phyloP scores from a whole-genome alignment of 1,140 invertebrate genomes.

The Philopotamus ludificatus region DNA sequence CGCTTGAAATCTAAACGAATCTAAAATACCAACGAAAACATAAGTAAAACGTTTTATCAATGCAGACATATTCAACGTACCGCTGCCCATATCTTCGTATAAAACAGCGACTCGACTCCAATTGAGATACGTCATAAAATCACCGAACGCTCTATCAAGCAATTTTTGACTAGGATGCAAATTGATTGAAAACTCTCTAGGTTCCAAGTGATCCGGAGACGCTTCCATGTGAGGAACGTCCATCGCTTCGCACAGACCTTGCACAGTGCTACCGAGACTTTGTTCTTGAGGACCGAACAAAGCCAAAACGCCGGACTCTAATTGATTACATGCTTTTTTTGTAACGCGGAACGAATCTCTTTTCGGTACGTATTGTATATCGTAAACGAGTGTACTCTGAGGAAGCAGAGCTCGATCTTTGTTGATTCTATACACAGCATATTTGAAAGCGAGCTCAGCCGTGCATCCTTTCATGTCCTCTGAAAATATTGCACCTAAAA shows the following conservation, averaged over 20 bases:
- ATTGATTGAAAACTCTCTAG: conserved; percentile 75
- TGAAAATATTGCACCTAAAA: conserved; percentile 87
- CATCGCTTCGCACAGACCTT: conserved; percentile 84
- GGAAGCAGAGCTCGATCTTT: conserved; percentile 79
- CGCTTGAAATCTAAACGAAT: conserved; percentile 83
- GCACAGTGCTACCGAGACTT: conserved; percentile 81
- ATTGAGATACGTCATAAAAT: conserved; percentile 85
- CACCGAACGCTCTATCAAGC: conserved; percentile 81
- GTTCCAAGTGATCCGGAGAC: conserved; percentile 57
- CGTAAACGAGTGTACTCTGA: conserved; percentile 84
- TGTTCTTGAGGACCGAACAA: conserved; percentile 87
- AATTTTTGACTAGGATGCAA: conserved; percentile 82
- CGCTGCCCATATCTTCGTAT: conserved; percentile 73
- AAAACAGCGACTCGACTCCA: conserved; percentile 93
- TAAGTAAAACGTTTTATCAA: conserved; percentile 10
- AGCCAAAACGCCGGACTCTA: conserved; percentile 82
- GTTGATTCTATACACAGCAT: conserved; percentile 89
- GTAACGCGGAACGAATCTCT: conserved; percentile 86
- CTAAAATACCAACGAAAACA: conserved; percentile 55
- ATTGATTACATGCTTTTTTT: conserved; percentile 86
- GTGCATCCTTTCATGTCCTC: conserved; percentile 83
- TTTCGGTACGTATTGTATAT: conserved; percentile 82
- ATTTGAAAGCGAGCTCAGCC: conserved; percentile 87
- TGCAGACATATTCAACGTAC: conserved; percentile 8
- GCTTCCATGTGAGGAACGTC: conserved; percentile 88